These are phyloP conservation scores for Lacerta bilineata DNA, from an alignment of 2,797 vertebrate genomes.

Conservation along the genomic window DNA sequence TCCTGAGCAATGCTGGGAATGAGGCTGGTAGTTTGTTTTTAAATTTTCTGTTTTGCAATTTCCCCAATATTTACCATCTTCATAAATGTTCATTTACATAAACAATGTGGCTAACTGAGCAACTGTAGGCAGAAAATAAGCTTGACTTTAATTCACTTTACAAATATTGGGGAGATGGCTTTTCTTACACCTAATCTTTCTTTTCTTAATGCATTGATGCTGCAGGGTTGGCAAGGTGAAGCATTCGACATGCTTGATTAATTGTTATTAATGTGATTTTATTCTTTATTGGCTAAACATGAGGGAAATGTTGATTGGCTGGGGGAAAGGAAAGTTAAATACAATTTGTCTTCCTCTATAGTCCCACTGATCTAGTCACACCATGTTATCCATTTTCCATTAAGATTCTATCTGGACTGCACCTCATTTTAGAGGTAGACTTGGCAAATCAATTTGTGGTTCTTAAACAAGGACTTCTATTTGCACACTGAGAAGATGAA, in stretches of 20 bases:
- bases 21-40: neutral
- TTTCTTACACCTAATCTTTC: slow-evolving; percentile 48
- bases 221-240: neutral
- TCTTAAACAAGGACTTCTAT: slow-evolving; percentile 67
- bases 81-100: neutral
- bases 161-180: neutral
- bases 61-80: slow-evolving; percentile 26
- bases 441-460: slow-evolving; percentile 63
- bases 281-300: slow-evolving; percentile 53
- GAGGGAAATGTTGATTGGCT: slow-evolving; percentile 46
- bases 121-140: neutral
- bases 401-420: slow-evolving; percentile 62
- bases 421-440: slow-evolving; percentile 61
- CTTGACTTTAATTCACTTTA: slow-evolving; percentile 7
- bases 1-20: too few relatives aligned
- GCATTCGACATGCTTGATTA: slow-evolving; percentile 39
- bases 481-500: slow-evolving; percentile 51
- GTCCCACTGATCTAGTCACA: slow-evolving; percentile 61
- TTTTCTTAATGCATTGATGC: slow-evolving; percentile 37
- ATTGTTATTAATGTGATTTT: slow-evolving; percentile 54
- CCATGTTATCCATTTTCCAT: slow-evolving; percentile 56
- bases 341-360: slow-evolving; percentile 57
- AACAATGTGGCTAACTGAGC: neutral
- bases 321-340: slow-evolving; percentile 63
- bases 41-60: neutral